Evolutionary conservation across 1,140 invertebrate genomes (phyloP).

Genomic region (Pogonognathellus flavescens): DNA sequence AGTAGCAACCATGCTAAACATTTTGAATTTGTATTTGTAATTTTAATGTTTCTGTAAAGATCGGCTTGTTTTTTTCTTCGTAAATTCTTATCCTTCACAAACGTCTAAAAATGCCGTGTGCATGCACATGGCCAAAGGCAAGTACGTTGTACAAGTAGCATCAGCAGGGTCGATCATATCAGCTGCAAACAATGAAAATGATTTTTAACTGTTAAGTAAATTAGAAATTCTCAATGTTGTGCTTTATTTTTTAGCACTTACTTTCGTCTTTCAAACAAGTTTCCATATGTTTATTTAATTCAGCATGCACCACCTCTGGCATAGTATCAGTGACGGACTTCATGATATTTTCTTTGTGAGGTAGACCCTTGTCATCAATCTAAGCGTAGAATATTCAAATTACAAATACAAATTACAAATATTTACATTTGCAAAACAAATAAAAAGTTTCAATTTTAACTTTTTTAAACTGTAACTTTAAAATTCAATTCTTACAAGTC

Average conservation of each 20-base stretch:
- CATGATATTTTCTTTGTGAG: constrained; percentile 60
- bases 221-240: not conserved
- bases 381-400: not conserved
- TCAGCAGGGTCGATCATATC: constrained; percentile 54
- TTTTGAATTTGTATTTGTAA: too few relatives aligned
- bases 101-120: constrained; percentile 53
- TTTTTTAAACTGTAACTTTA: too few relatives aligned
- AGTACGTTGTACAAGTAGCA: constrained; percentile 46
- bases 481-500: constrained; percentile 42
- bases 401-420: too few relatives aligned
- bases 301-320: constrained; percentile 53
- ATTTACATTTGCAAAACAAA: too few relatives aligned
- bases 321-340: constrained; percentile 38
- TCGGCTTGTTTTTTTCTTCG: not conserved
- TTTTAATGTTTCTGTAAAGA: not conserved
- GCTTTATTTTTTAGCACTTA: constrained; percentile 18
- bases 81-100: not conserved
- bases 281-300: constrained; percentile 50
- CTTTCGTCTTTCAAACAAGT: constrained; percentile 48
- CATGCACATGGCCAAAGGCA: constrained; percentile 55
- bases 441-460: too few relatives aligned
- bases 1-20: too few relatives aligned
- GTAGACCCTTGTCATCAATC: constrained; percentile 56
- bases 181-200: constrained; percentile 35
- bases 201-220: too few relatives aligned